Evolutionary conservation across 2,888 invertebrate species (phyloP).

Genomic region (Tetrapedia diversipes): DNA sequence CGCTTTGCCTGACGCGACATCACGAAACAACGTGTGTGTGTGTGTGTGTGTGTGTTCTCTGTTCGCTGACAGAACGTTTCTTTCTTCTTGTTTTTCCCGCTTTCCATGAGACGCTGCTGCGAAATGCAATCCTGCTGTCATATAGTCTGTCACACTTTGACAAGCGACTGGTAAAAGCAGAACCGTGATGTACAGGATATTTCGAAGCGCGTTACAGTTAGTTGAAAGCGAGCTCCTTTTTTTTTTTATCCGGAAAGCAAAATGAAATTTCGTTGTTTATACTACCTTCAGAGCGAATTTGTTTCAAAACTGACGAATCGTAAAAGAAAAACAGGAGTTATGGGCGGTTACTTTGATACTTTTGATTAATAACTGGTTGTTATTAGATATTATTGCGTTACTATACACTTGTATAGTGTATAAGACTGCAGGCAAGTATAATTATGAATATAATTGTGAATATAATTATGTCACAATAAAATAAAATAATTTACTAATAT

Average conservation of each 20-base stretch:
- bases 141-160: slow-evolving; percentile 61
- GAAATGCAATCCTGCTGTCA: slow-evolving; percentile 58
- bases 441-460: too few relatives aligned
- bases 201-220: slow-evolving; percentile 8
- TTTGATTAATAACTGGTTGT: too few relatives aligned
- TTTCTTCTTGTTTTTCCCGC: slow-evolving; percentile 33
- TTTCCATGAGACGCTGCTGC: slow-evolving; percentile 47
- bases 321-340: too few relatives aligned
- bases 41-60: slow-evolving; percentile 9
- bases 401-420: too few relatives aligned
- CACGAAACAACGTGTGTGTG: slow-evolving; percentile 29
- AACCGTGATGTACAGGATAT: slow-evolving; percentile 14
- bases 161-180: slow-evolving; percentile 37
- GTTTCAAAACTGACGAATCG: too few relatives aligned
- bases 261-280: neutral
- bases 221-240: neutral
- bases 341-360: too few relatives aligned
- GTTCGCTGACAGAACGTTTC: slow-evolving; percentile 20
- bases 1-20: slow-evolving; percentile 45
- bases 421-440: too few relatives aligned
- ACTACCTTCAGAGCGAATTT: too few relatives aligned
- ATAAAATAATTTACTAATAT: too few relatives aligned
- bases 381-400: too few relatives aligned
- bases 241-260: neutral
- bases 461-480: too few relatives aligned